Conservation (phyloP, 2,113 vertebrate genomes). For the Ammospiza nelsoni region DNA sequence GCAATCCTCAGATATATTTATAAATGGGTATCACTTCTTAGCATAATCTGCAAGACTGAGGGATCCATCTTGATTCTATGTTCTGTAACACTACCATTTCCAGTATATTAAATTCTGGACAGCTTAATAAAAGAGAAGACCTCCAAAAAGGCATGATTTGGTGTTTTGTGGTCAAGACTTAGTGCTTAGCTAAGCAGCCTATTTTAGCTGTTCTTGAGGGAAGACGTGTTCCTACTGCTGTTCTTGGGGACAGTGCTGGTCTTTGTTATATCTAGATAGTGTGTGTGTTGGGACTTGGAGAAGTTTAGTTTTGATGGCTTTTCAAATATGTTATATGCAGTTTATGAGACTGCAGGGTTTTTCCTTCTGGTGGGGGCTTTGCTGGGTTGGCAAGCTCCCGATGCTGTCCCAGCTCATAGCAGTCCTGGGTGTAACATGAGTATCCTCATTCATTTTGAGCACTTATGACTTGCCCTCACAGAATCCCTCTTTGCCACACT, state of each 20-base stretch:
- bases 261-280: background rate
- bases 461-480: background rate
- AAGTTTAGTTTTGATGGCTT: background rate
- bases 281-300: background rate
- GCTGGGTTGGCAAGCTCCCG: background rate
- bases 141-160: background rate
- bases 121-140: background rate
- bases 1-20: background rate
- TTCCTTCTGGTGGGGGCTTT: background rate
- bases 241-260: background rate
- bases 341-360: background rate
- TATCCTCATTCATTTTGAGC: background rate
- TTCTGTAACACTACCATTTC: background rate
- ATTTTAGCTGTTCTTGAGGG: background rate
- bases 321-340: background rate
- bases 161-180: background rate
- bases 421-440: background rate
- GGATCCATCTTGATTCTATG: background rate
- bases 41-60: background rate
- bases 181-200: background rate
- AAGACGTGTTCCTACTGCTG: background rate
- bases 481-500: background rate
- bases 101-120: background rate
- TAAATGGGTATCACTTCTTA: background rate
- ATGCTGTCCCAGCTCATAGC: background rate